Evolutionary conservation across 2,113 vertebrate species (phyloP).

Genomic region (Dipodomys spectabilis): DNA sequence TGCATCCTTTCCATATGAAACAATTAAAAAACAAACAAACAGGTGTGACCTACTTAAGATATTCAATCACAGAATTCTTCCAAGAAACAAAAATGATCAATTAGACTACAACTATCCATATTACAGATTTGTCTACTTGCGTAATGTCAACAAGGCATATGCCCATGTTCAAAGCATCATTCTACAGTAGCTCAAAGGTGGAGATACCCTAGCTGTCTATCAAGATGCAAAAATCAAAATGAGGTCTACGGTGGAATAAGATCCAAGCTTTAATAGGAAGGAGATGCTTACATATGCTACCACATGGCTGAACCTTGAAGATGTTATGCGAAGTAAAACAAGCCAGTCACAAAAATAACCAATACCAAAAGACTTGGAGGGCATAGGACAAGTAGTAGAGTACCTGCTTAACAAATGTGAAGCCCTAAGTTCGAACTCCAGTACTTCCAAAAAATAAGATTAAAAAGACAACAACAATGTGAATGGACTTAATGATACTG

Average conservation of each 20-base stretch:
- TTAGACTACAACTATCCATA: neutral
- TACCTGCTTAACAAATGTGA: too few relatives aligned
- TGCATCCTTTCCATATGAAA: neutral
- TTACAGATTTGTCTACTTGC: neutral
- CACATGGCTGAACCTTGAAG: neutral
- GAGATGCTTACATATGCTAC: neutral
- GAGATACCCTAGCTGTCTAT: neutral
- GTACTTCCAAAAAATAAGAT: too few relatives aligned
- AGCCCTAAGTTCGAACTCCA: too few relatives aligned
- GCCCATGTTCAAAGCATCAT: neutral
- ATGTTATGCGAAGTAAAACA: neutral
- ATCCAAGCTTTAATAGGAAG: neutral
- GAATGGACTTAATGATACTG: too few relatives aligned
- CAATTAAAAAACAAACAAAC: neutral
- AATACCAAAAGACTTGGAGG: too few relatives aligned
- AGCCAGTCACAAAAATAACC: neutral
- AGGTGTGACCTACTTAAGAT: slow-evolving; percentile 38
- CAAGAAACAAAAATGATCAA: slow-evolving; percentile 28
- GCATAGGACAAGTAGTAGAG: too few relatives aligned
- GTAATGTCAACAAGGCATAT: neutral
- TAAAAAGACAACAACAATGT: too few relatives aligned
- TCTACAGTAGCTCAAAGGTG: neutral
- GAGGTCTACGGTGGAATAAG: neutral
- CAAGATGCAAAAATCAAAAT: neutral
- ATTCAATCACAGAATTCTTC: neutral